phyloP scores from a whole-genome alignment of 2,797 vertebrate genomes.

The Steatocranus sp. region DNA sequence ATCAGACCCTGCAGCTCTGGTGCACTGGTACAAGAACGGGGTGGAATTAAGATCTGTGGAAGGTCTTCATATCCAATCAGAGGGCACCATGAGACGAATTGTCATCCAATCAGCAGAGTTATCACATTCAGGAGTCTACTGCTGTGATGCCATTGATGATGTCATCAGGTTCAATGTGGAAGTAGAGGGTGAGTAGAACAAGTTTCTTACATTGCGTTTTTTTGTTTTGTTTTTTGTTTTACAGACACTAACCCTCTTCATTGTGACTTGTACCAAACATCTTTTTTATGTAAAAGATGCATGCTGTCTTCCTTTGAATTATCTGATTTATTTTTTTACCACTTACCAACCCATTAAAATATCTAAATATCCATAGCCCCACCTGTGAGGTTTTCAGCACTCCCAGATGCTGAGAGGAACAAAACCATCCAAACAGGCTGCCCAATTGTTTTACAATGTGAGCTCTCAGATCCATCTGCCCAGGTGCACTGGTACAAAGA shows the following conservation, averaged over 20 bases:
- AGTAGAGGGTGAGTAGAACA: conserved; percentile 76
- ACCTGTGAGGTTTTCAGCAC: conserved; percentile 77
- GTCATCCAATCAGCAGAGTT: conserved; percentile 81
- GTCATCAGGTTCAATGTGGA: conserved; percentile 83
- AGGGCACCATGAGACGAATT: conserved; percentile 82
- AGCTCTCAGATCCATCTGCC: conserved; percentile 80
- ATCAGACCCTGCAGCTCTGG: conserved; percentile 73
- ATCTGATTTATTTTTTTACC: neutral
- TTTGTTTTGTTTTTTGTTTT: neutral
- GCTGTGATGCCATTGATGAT: conserved; percentile 81
- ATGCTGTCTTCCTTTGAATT: neutral
- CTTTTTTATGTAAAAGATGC: neutral
- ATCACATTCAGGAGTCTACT: conserved; percentile 80
- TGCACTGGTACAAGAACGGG: conserved; percentile 84
- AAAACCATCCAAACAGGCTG: conserved; percentile 65
- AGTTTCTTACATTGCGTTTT: neutral
- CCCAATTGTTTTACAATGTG: conserved; percentile 81
- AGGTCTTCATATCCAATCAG: conserved; percentile 80
- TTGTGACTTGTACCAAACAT: neutral
- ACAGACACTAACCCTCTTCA: conserved; percentile 32
- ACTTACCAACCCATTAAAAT: conserved; percentile 15
- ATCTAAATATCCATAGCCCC: conserved; percentile 73
- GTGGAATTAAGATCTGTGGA: conserved; percentile 71
- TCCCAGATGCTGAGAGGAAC: conserved; percentile 73
- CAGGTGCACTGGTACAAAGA: conserved; percentile 88